phyloP scores from a whole-genome alignment of 2,888 invertebrate genomes.

The Iselma pallidipennis region DNA sequence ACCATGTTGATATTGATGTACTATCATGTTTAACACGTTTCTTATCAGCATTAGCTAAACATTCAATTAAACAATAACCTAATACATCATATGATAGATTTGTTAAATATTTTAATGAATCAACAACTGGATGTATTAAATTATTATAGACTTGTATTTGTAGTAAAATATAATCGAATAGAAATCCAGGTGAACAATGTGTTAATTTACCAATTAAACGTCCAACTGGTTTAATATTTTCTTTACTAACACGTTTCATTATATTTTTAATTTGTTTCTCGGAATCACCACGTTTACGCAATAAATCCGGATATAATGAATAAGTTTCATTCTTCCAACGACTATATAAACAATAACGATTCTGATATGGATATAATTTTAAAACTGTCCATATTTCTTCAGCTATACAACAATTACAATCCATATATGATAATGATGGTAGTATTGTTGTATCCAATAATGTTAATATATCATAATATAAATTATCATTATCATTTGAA shows the following conservation, averaged over 20 bases:
- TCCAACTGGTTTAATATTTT: slow-evolving; percentile 97
- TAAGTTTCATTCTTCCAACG: slow-evolving; percentile 95
- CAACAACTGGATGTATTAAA: slow-evolving; percentile 82
- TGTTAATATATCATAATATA: slow-evolving; percentile 83
- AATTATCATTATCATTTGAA: slow-evolving; percentile 57
- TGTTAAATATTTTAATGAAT: slow-evolving; percentile 95
- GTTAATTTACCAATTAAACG: slow-evolving; percentile 95
- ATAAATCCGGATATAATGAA: slow-evolving; percentile 78
- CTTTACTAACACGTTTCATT: slow-evolving; percentile 97
- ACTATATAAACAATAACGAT: slow-evolving; percentile 83
- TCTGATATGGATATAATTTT: slow-evolving; percentile 84
- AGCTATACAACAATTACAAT: slow-evolving; percentile 93
- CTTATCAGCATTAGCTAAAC: slow-evolving; percentile 78
- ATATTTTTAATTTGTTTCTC: slow-evolving; percentile 92
- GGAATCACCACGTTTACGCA: slow-evolving; percentile 83
- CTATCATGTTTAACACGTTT: slow-evolving; percentile 84
- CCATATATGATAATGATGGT: slow-evolving; percentile 88
- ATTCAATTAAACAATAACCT: slow-evolving; percentile 93
- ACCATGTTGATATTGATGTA: slow-evolving; percentile 90
- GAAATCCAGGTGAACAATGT: slow-evolving; percentile 92
- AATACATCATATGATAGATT: slow-evolving; percentile 94
- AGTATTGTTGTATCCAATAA: slow-evolving; percentile 87
- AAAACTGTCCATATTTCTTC: slow-evolving; percentile 95
- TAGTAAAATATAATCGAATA: slow-evolving; percentile 84
- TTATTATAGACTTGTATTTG: slow-evolving; percentile 57